These are phyloP conservation scores for Ginglymostoma cirratum DNA, from an alignment of 2,113 vertebrate species.

Conservation along the genomic window DNA sequence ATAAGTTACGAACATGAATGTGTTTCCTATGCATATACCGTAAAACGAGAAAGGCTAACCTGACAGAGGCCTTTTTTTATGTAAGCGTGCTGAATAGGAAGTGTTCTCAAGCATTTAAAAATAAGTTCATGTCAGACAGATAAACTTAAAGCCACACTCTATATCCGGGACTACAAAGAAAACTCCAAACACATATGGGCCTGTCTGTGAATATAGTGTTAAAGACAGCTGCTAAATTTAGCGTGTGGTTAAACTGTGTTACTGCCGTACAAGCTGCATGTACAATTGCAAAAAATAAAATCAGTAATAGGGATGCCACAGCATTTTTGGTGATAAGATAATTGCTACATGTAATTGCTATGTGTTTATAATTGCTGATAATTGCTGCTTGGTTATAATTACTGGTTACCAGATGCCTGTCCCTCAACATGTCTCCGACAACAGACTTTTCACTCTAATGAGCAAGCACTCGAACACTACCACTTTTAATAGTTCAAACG, in stretches of 20 bases:
- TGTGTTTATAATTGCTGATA: slow-evolving; percentile 36
- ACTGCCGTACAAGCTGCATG: slow-evolving; percentile 22
- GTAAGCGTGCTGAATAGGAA: not conserved
- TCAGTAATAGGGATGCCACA: slow-evolving; percentile 36
- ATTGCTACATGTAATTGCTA: slow-evolving; percentile 36
- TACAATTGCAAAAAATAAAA: slow-evolving; percentile 35
- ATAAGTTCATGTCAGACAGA: slow-evolving; percentile 12
- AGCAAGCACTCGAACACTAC: not conserved
- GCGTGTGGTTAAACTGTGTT: slow-evolving; percentile 29
- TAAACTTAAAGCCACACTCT: slow-evolving; percentile 31
- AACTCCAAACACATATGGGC: slow-evolving; percentile 24
- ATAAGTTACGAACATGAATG: not conserved
- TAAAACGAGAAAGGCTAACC: not conserved
- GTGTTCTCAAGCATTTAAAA: slow-evolving; percentile 15
- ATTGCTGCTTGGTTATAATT: slow-evolving; percentile 36
- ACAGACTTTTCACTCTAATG: slow-evolving; percentile 32
- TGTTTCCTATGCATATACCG: not conserved
- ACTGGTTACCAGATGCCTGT: slow-evolving; percentile 35
- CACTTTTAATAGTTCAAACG: slow-evolving; percentile 34
- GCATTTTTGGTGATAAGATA: slow-evolving; percentile 38
- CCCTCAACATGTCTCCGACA: slow-evolving; percentile 34
- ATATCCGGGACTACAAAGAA: slow-evolving; percentile 34
- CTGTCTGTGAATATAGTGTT: slow-evolving; percentile 31
- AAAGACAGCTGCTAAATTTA: slow-evolving; percentile 35
- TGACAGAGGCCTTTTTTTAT: not conserved